phyloP scores from a whole-genome alignment of 1,140 invertebrate genomes.

The Phymastichus coffea region DNA sequence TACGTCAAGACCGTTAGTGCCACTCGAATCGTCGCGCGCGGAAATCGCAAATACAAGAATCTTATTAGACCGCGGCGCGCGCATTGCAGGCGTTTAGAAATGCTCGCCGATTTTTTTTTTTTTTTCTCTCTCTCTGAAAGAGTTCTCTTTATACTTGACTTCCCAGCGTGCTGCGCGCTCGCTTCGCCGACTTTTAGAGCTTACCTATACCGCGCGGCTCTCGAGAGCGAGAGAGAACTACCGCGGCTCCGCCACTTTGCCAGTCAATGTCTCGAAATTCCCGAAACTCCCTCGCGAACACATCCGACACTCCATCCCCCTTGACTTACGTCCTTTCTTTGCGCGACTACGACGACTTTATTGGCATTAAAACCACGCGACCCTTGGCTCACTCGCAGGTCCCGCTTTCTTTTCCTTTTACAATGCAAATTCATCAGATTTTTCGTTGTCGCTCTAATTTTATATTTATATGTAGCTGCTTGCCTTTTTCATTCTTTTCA shows the following conservation, averaged over 20 bases:
- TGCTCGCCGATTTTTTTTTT: neutral
- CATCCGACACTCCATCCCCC: neutral
- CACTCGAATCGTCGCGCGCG: no score
- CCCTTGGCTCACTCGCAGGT: constrained; percentile 6
- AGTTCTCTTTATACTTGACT: no score
- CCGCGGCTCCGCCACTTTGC: neutral
- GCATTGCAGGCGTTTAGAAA: constrained; percentile 1
- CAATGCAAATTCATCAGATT: constrained; percentile 5
- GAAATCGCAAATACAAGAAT: neutral
- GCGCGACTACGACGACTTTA: no score
- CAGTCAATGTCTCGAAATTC: constrained; percentile 13
- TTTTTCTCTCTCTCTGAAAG: constrained; percentile 1
- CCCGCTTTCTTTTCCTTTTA: no score
- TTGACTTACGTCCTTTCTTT: no score
- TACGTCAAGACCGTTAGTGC: no score
- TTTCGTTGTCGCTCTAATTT: constrained; percentile 14
- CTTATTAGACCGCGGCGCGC: neutral
- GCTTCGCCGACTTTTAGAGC: no score
- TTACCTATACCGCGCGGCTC: no score
- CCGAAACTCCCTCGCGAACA: neutral
- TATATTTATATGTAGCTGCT: no score
- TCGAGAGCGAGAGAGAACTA: no score
- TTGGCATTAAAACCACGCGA: neutral
- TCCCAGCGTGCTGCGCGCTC: no score
- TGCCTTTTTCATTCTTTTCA: no score